Evolutionary conservation across 2,888 invertebrate genomes (phyloP), one percentile per base, ranked within the genome.

Genomic region (Choristoneura rosaceana): DNA sequence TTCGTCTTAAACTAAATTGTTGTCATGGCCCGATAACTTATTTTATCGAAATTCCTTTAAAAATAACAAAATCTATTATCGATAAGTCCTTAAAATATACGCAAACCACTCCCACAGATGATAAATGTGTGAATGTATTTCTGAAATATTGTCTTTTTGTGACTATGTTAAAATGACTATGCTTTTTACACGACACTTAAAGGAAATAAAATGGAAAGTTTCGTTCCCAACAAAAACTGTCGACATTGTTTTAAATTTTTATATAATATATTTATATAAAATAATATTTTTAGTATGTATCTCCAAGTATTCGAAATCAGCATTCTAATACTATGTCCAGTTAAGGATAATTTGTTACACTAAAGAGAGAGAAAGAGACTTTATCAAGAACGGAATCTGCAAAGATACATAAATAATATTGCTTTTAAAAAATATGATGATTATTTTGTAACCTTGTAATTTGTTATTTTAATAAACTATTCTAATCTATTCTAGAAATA

Each of bases 1-100:
- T 45, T 89, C 83, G 81, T 88, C 84, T 83, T 88, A 88, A 85
- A 83, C 86, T 89, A 87, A 86, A 81, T 80, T 84, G 87, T 87
- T 93, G 92, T 93, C 93, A 92, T 93, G 93, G 92, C 91, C 88
- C 91, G 92, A 90, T 91, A 89, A 90, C 89, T 90, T 87, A 90
- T 81, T 87, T 87, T 89, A 89, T 88, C 88, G 87, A 88, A 89
- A 86, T 88, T 87, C 83, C 81, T 89, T 85, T 84, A 87, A 84
- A 25, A 84, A 88, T 88, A 89, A 88, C 86, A 89, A 88, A 83
- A 86, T 87, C 83, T 88, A 88, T 82, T 84, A 84, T 83, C 81
- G 83, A 85, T 87, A 84, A 84, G 89, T 86, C 82, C 86, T 88
- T 91, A 90, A 84, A 89, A 84, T 87, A 89, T 86, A 90, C 88